Conservation (phyloP, 2,888 invertebrate genomes). For the Phytoseiulus persimilis region DNA sequence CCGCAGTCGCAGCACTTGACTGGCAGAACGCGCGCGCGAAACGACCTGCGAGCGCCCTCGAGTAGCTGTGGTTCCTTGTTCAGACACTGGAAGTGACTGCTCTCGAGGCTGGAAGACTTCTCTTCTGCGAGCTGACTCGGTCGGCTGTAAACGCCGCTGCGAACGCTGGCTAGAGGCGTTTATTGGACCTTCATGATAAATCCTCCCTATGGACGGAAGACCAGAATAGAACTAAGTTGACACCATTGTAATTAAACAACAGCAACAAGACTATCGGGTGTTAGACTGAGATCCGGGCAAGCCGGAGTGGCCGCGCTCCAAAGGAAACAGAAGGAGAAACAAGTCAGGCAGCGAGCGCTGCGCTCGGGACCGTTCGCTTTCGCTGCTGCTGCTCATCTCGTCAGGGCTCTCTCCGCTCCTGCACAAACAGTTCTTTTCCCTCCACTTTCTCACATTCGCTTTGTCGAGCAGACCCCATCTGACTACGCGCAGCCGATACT, state of each 20-base stretch:
- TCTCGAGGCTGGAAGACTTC: not conserved
- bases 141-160: not conserved
- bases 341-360: not conserved
- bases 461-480: not conserved
- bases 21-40: not conserved
- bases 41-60: not conserved
- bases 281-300: not conserved
- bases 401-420: not conserved
- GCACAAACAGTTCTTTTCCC: not conserved
- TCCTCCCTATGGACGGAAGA: not conserved
- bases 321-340: not conserved
- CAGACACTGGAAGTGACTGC: not conserved
- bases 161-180: not conserved
- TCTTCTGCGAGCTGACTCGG: not conserved
- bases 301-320: not conserved
- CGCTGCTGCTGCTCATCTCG: not conserved
- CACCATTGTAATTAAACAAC: not conserved
- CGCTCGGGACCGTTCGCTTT: not conserved
- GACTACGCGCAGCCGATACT: not conserved
- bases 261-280: not conserved
- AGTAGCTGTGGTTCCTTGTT: not conserved
- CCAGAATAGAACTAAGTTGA: not conserved
- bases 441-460: not conserved
- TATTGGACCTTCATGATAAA: constrained; percentile 5
- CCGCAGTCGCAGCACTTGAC: not conserved